Evolutionary conservation across 30 jellyfish, hydroid and myxozoan genomes (phyloP).

Genomic region (Calvadosia cruxmelitensis): DNA sequence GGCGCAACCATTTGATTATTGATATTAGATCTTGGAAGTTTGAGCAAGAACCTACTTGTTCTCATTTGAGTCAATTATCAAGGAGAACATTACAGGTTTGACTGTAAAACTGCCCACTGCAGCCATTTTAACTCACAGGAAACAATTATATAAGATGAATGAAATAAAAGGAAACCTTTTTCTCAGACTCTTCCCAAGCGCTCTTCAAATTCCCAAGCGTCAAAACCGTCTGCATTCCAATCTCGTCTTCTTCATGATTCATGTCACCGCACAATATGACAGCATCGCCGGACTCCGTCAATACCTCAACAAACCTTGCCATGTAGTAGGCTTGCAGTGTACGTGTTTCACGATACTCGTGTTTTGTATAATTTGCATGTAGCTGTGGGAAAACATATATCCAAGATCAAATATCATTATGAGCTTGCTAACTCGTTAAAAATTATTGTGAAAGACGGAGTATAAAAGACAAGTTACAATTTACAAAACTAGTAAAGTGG

Average conservation of each 20-base stretch:
- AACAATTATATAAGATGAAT: too few relatives aligned
- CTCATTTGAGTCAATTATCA: too few relatives aligned
- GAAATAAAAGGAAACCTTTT: conserved; percentile 36
- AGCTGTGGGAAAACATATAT: conserved; percentile 23
- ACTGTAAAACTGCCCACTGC: too few relatives aligned
- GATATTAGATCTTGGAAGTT: too few relatives aligned
- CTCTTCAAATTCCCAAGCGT: conserved; percentile 30
- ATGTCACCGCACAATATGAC: conserved; percentile 76
- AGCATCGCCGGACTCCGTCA: conserved; percentile 64
- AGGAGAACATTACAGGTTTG: too few relatives aligned
- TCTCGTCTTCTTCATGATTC: conserved; percentile 51
- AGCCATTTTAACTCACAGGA: too few relatives aligned
- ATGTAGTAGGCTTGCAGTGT: conserved; percentile 58
- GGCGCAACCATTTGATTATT: too few relatives aligned
- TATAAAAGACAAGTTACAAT: too few relatives aligned
- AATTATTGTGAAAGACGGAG: background rate
- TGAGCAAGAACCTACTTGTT: too few relatives aligned
- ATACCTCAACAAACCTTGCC: conserved; percentile 33
- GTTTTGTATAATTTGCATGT: conserved; percentile 61
- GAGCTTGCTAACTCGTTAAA: background rate
- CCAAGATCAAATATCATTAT: too few relatives aligned
- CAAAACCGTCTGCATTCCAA: conserved; percentile 46
- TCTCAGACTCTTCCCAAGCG: conserved; percentile 27
- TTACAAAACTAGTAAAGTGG: too few relatives aligned
- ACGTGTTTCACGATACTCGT: conserved; percentile 50